phyloP scores from a whole-genome alignment of 2,113 vertebrate species.

The Trogon surrucura region DNA sequence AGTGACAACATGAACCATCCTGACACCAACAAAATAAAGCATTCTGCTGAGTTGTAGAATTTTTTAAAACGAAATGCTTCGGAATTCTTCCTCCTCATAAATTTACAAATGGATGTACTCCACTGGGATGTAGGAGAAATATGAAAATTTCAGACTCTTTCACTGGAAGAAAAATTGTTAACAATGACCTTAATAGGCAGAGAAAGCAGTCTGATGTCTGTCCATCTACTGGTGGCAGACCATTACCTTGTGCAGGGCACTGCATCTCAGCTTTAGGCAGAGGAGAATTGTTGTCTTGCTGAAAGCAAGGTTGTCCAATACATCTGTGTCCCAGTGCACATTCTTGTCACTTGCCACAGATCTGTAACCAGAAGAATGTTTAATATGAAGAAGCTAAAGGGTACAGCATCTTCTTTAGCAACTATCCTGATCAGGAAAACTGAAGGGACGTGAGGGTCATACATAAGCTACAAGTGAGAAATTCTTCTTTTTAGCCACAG shows the following conservation, averaged over 20 bases:
- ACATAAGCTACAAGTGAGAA: neutral
- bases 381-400: neutral
- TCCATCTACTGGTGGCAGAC: neutral
- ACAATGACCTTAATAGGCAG: neutral
- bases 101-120: neutral
- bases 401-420: neutral
- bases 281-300: neutral
- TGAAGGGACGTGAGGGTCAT: neutral
- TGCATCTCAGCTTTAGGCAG: neutral
- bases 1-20: neutral
- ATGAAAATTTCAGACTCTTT: neutral
- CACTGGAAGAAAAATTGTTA: neutral
- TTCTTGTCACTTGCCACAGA: neutral
- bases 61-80: neutral
- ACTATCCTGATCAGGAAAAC: accelerated
- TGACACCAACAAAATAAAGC: neutral
- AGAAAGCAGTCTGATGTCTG: neutral
- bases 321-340: neutral
- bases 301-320: neutral
- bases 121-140: neutral
- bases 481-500: neutral
- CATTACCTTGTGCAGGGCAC: neutral
- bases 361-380: neutral
- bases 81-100: neutral
- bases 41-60: neutral